Base-by-base conservation (phyloP, 2,797 vertebrate species). In the Chrysolophus pictus region DNA sequence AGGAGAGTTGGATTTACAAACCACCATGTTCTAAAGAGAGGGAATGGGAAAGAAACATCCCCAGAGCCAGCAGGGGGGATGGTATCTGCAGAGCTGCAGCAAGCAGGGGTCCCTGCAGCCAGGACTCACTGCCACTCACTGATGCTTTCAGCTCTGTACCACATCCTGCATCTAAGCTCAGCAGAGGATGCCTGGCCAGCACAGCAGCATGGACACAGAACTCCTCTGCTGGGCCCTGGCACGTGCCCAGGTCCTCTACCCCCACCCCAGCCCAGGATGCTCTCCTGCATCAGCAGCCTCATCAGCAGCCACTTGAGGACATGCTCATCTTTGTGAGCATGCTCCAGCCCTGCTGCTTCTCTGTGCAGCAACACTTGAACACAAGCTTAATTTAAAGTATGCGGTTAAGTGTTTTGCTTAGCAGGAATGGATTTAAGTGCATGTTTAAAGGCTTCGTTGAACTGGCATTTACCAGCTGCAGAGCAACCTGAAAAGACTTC, bases 381-480 rank as follows among this genome's bases (percentile, higher is more conserved):
- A 7, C 62, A 24, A 28, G 76, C 76, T 88, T 59, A 24, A 56
- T 37, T 76, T 60, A 39, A 49, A 94, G 83, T 9, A 29, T 23
- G 26, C 4, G 35, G 8, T 78, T 42, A 65, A 94, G 85, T 91
- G 91, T 84, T 93, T 70, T 88, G 89, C 89, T 37, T 82, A 33
- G 82, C 85, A 78, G 91, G 70, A 74, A 59, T 1, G 23, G 71
- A 35, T 84, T 84, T 35, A 64, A 94, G 91, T 10, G 80, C 35
- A 13, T 5, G 29, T 86, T 91, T 93, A 76, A 93, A 91, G n/a
- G 77, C 84, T 94, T 74, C 74, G 21, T 5, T 31, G 88, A 92
- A 21, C 90, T 62, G 80, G 74, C 77, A 81, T 87, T 93, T 41
- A 73, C 51, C 93, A 95, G 79, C 92, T 91, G 90, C 83, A 29